These are phyloP conservation scores for Callopanchax toddi DNA, from an alignment of 2,113 vertebrate species.

Conservation along the genomic window DNA sequence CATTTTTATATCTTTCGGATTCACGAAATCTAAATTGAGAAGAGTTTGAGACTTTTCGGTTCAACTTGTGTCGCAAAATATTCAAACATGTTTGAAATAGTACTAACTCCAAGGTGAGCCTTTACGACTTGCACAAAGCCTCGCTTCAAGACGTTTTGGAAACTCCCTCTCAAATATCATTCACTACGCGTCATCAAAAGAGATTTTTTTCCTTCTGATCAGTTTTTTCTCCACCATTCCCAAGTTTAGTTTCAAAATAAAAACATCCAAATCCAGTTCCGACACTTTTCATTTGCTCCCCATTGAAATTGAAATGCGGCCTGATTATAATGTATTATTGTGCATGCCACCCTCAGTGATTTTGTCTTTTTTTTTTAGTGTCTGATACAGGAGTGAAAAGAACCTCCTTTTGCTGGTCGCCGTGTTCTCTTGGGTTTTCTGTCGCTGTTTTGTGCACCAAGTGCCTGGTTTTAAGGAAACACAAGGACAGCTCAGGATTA, in stretches of 20 bases:
- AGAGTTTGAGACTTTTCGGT: too few relatives aligned
- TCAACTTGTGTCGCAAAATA: too few relatives aligned
- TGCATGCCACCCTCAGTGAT: conserved; percentile 63
- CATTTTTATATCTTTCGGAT: too few relatives aligned
- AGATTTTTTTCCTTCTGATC: conserved; percentile 33
- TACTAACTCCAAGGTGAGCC: too few relatives aligned
- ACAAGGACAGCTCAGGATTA: conserved; percentile 72
- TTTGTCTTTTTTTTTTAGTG: conserved; percentile 41
- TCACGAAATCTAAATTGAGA: too few relatives aligned
- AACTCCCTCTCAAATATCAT: too few relatives aligned
- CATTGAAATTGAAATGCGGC: conserved; percentile 69
- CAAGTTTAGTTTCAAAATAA: conserved; percentile 16
- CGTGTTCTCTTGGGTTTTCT: conserved; percentile 54
- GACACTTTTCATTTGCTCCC: conserved; percentile 34
- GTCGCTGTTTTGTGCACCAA: conserved; percentile 50
- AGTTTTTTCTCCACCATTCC: conserved; percentile 1
- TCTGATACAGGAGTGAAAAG: conserved; percentile 50
- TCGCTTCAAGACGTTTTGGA: too few relatives aligned
- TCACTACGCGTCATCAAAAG: too few relatives aligned
- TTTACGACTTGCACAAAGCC: not conserved
- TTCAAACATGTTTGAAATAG: too few relatives aligned
- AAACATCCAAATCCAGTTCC: conserved; percentile 41
- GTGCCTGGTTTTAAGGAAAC: conserved; percentile 63
- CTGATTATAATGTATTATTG: conserved; percentile 64
- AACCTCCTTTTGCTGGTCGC: conserved; percentile 27